These are phyloP conservation scores for Gila robusta DNA, from an alignment of 2,797 vertebrate genomes.

Conservation along the genomic window DNA sequence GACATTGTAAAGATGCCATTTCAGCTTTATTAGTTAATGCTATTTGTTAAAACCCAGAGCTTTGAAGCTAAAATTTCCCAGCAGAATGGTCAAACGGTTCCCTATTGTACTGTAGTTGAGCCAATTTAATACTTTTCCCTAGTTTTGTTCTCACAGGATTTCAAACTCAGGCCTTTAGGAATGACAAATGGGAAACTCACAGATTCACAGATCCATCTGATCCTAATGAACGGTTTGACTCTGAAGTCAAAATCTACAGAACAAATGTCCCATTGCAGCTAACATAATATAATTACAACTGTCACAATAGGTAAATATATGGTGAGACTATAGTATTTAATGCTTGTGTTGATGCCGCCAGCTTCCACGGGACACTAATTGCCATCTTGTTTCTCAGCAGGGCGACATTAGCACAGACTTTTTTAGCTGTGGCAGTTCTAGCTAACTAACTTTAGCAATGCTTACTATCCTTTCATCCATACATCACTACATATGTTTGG, in stretches of 20 bases:
- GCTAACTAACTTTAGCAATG: constrained; percentile 15
- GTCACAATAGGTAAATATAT: constrained; percentile 48
- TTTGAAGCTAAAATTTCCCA: constrained; percentile 70
- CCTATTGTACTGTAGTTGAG: constrained; percentile 29
- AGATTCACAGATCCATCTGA: constrained; percentile 3
- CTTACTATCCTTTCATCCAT: constrained; percentile 34
- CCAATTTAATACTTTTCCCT: constrained; percentile 33
- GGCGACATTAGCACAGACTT: constrained; percentile 23
- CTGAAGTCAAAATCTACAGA: constrained; percentile 18
- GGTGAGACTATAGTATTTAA: constrained; percentile 18
- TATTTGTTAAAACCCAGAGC: constrained; percentile 68
- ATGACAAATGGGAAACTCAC: constrained; percentile 1
- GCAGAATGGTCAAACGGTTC: neutral
- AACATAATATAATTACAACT: constrained; percentile 39
- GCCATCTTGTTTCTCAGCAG: constrained; percentile 59
- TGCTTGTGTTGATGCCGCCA: constrained; percentile 41
- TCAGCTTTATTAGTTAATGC: constrained; percentile 73
- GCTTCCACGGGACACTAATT: constrained; percentile 45
- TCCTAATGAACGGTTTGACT: constrained; percentile 29
- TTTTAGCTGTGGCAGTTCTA: constrained; percentile 21
- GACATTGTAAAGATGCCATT: constrained; percentile 64
- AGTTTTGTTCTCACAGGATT: neutral
- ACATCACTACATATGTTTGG: constrained; percentile 42
- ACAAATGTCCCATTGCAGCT: constrained; percentile 23
- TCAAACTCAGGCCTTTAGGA: constrained; percentile 34